Evolutionary conservation across 2,797 vertebrate species (phyloP), one percentile per base, ranked within the genome.

Genomic region (Chrysocyon brachyurus): DNA sequence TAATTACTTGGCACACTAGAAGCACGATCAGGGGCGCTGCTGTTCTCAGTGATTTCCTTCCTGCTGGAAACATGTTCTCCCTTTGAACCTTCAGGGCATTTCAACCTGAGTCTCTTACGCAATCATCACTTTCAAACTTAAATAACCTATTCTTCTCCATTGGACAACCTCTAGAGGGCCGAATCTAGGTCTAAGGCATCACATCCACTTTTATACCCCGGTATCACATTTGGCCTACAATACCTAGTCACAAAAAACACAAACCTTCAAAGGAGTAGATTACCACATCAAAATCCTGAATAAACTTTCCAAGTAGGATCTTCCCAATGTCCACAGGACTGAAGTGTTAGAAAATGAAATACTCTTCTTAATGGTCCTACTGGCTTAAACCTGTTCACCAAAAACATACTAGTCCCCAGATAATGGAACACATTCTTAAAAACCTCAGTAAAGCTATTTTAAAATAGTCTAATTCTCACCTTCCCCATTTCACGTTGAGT

Each of bases 401-500:
- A 96, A 28, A 86, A 40, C 52, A 87, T 54, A 46, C 66, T 46
- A 40, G 15, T 78, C 33, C 61, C 87, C 59, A 96, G 31, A 75
- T 61, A 87, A 79, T 81, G 5, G 87, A 79, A 68, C 12, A n/a
- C 6, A 77, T 91, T 84, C 75, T 87, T 70, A 28, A 95, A 97
- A 87, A 93, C 56, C 19, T 63, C 68, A 77, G 36, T 14, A 31
- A 87, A 85, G 36, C 1, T 19, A 49, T 46, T 72, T 63, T 26
- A 57, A 70, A 77, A 82, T 0, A n/a, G 15, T 70, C 36, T 40
- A 24, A 63, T 24, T 63, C 98, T 99, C 97, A 99, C 99, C 99
- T 99, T 98, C 99, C 99, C 99, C 99, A 99, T 83, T 99, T 99
- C 97, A 99, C 99, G 0, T 99, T 99, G 92, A 99, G 99, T 84